Conservation (phyloP, 2,888 invertebrate species). For the Ichneumoninae sp. region DNA sequence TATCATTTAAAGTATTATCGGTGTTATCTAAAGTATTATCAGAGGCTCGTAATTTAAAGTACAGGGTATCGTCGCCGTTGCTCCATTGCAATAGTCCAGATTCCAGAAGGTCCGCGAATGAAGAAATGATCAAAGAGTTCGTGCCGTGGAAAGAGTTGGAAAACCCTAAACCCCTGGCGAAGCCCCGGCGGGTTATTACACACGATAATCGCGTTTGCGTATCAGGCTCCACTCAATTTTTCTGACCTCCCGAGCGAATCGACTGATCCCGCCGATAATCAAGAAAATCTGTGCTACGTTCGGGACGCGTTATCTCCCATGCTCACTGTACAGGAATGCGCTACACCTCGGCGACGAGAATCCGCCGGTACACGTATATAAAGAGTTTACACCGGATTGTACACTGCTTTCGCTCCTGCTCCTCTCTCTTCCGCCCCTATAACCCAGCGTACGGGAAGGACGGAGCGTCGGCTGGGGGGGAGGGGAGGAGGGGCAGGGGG, state of each 20-base stretch:
- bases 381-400: conserved; percentile 43
- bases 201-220: conserved; percentile 80
- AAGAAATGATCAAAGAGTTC: not conserved
- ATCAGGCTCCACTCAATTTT: conserved; percentile 83
- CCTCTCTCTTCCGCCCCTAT: not conserved
- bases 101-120: not conserved
- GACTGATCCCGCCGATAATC: conserved; percentile 74
- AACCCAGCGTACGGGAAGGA: not conserved
- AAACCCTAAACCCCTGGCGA: conserved; percentile 24
- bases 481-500: not conserved
- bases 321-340: conserved; percentile 54
- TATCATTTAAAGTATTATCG: no score
- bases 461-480: not conserved
- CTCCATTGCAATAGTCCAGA: not conserved
- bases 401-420: conserved; percentile 31
- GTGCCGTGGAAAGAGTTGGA: conserved; percentile 13
- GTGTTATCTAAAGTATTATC: no score
- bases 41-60: no score
- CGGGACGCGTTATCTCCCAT: conserved; percentile 65
- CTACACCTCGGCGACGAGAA: conserved; percentile 16
- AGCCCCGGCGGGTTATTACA: conserved; percentile 33
- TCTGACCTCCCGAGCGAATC: conserved; percentile 79
- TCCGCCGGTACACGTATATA: conserved; percentile 30
- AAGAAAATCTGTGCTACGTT: conserved; percentile 70
- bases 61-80: no score